phyloP scores from a whole-genome alignment of 2,113 vertebrate genomes.

The Tonatia bakeri region DNA sequence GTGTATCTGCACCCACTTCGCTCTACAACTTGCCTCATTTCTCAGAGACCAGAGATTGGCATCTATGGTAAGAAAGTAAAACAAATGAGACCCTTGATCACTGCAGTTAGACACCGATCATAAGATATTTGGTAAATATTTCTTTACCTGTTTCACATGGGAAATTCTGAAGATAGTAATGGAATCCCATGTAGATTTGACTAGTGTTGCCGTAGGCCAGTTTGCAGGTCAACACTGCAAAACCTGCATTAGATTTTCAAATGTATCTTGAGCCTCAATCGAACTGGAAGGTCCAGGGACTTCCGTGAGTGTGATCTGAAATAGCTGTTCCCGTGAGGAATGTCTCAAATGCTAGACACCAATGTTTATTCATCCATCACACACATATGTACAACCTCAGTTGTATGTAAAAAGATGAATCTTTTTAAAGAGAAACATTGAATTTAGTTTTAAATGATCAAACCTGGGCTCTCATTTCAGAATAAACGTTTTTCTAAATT shows the following conservation, averaged over 20 bases:
- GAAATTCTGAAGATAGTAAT: not conserved
- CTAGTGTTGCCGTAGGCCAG: not conserved
- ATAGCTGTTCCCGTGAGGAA: not conserved
- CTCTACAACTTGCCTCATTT: not conserved
- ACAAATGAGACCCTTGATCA: not conserved
- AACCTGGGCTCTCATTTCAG: not conserved
- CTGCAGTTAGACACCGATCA: not conserved
- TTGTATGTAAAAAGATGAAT: not conserved
- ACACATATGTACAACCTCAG: not conserved
- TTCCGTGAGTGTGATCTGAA: not conserved
- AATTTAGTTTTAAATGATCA: slow-evolving; percentile 13
- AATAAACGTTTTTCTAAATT: not conserved
- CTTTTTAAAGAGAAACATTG: not conserved
- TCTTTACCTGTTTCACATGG: not conserved
- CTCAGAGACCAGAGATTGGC: not conserved
- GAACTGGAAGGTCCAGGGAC: not conserved
- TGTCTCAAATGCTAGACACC: not conserved
- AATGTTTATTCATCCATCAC: not conserved
- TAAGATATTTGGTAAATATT: not conserved
- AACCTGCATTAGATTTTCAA: not conserved
- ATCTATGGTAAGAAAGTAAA: not conserved
- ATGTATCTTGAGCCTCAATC: not conserved
- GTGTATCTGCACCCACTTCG: not conserved
- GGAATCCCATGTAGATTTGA: not conserved
- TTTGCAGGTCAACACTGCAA: not conserved